Evolutionary conservation across 1,140 invertebrate species (phyloP), one percentile per base, ranked within the genome.

Genomic region (Potamilus streckersoni): DNA sequence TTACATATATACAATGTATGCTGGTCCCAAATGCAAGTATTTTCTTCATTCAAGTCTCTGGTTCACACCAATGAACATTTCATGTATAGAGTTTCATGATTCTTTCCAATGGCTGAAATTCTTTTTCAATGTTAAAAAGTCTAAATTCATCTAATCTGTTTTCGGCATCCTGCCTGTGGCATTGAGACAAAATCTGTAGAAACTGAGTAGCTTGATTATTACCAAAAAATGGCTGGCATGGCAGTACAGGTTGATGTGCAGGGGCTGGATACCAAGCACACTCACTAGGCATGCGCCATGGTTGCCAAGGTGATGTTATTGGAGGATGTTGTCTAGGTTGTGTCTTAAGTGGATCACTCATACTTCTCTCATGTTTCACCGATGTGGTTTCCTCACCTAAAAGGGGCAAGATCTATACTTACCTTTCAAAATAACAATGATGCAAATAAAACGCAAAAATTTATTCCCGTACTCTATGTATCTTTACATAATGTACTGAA

Each of bases 241-340:
- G 64, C 23, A 65, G 15, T 13, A n/a, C 56, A 59, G 20, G 63
- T 20, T 31, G 49, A n/a, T 49, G 56, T 2, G 63, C 14, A 12
- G 67, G 15, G 14, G 58, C 61, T 65, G 72, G 72, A 61, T 73
- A 68, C 72, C 72, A 73, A 23, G 68, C 20, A 49, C 66, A 57
- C 12, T 73, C 72, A 60, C 4, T 38, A 8, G 63, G 72, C 20
- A 73, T 15, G 17, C 71, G 31, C 72, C 72, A 67, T 60, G 72
- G 72, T 65, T 67, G 64, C 72, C 72, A 73, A 66, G 64, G 66
- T 73, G 63, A 57, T 31, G 49, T 57, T 64, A 67, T 60, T 11
- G 49, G 27, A 27, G 72, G 72, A 63, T 59, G 17, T 15, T 55
- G 60, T 15, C 19, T 1, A 49, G 19, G 27, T 31, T 55, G 56